A percentile compares a stretch with the other conserved stretches of the same genome.
Conservation (phyloP, 2,888 invertebrate species). For the Ecliptopera silaceata region DNA sequence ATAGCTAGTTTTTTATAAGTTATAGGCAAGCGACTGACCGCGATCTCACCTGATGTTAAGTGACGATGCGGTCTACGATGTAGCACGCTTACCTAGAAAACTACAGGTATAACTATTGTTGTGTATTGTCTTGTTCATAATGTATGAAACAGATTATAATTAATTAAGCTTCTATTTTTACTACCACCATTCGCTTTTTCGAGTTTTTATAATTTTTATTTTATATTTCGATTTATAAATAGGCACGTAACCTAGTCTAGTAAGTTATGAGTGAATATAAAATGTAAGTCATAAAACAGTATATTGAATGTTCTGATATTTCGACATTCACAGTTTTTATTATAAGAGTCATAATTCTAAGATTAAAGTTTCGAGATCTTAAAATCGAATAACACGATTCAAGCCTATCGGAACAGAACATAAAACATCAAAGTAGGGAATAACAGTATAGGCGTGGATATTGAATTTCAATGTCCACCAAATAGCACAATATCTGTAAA, state of each 20-base stretch:
- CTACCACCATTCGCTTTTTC: no score
- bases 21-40: no score
- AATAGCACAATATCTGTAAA: background rate
- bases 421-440: slow-evolving; percentile 16
- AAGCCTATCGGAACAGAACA: slow-evolving; percentile 16
- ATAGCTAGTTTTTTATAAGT: no score
- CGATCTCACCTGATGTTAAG: no score
- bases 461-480: slow-evolving; percentile 5
- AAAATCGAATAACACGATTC: slow-evolving; percentile 18
- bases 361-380: slow-evolving; percentile 17
- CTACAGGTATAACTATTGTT: no score
- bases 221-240: no score
- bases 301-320: slow-evolving; percentile 16
- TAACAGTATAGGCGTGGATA: slow-evolving; percentile 16
- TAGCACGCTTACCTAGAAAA: no score
- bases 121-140: no score
- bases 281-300: slow-evolving; percentile 13
- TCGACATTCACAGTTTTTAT: slow-evolving; percentile 26
- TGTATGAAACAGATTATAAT: no score
- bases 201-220: no score
- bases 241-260: background rate
- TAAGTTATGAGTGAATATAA: slow-evolving; percentile 7
- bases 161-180: no score
- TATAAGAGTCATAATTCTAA: slow-evolving; percentile 20
- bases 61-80: no score